Base-by-base conservation (phyloP, 1,140 invertebrate genomes). In the Trichogramma pretiosum region DNA sequence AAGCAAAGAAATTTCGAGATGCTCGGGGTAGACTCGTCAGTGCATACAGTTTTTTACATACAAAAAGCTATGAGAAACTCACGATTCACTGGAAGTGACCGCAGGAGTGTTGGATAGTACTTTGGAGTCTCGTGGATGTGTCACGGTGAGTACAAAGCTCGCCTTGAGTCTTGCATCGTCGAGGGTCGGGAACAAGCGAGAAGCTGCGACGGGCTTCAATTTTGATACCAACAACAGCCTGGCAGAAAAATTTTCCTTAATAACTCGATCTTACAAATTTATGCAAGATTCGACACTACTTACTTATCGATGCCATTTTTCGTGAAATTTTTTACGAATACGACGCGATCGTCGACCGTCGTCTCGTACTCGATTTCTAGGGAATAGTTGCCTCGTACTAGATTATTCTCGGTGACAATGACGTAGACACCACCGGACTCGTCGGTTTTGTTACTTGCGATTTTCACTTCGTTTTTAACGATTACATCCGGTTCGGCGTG, bases 161-260 rank as follows among this genome's bases (percentile, higher is more conserved):
- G 72, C 67, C 62, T 85, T 87, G 16, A 82, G 57, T 3, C 59
- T 65, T 0, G 83, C 80, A 52, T 86, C 80, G 56, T 87, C 83
- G 61, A 86, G 84, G 60, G 82, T 79, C 2, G 85, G 85, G 55
- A 87, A 84, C 3, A 81, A 75, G 45, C 74, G 65, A 23, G 80
- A 64, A 2, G 82, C 80, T 57, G 76, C 74, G 2, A 70, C 75
- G 1, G 79, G 73, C 52, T 81, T 76, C 56, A 85, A 73, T 56
- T 77, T 76, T n/a, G 78, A 76, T 0, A 70, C 74, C 9, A 77
- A 72, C 23, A 81, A 57, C 67, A 73, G 77, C 53, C 78, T 80
- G 35, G 17, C 48, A 54, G 22, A 22, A 42, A 43, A 35, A n/a
- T n/a, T n/a, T n/a, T n/a, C n/a, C n/a, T n/a, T n/a, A n/a, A n/a